Base-by-base conservation (phyloP, 92 coral and sea anemone genomes). In the Siderastrea siderea region DNA sequence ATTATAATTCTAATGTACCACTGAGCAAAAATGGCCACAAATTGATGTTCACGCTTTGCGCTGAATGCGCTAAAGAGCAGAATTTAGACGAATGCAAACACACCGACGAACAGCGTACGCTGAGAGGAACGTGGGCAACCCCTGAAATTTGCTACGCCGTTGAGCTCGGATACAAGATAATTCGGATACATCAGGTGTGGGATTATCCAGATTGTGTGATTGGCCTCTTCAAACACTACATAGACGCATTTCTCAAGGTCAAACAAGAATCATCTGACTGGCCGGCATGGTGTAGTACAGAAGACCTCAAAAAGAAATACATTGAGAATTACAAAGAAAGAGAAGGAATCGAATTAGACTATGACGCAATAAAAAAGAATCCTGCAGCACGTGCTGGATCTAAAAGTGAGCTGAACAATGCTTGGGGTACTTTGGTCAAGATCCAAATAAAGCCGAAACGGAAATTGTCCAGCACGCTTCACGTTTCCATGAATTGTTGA, bases 61-160 rank as follows among this genome's bases (percentile, higher is more conserved):
- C 75, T 15, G 38, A 47, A 47, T 71, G 75, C 26, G 75, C 75
- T 1, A 47, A 15, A 47, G 75, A 74, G 15, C 61, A 51, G 14
- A 54, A 51, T 10, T n/a, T 52, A 47, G 14, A 52, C 14, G 16
- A 38, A 26, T 74, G 78, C n/a, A n/a, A 19, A 10, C 78, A 53
- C 55, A 19, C 60, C 47, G 78, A 52, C 10, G 46, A 51, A 10
- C 62, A 74, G 63, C 14, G 62, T 0, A 54, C 46, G 61, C 1
- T 74, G 45, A 26, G 16, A 17, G 78, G 78, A 1, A n/a, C 15
- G 2, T 74, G 60, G 60, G 62, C 61, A 3, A 51, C 48, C 0
- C 60, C 62, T 7, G 78, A 74, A 52, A 53, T 74, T 9, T 74
- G 51, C n/a, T 9, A 51, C 15, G 61, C 78, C 55, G 62, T 74